Evolutionary conservation across 2,113 vertebrate genomes (phyloP), one percentile per base, ranked within the genome.

Genomic region (Python bivittatus): DNA sequence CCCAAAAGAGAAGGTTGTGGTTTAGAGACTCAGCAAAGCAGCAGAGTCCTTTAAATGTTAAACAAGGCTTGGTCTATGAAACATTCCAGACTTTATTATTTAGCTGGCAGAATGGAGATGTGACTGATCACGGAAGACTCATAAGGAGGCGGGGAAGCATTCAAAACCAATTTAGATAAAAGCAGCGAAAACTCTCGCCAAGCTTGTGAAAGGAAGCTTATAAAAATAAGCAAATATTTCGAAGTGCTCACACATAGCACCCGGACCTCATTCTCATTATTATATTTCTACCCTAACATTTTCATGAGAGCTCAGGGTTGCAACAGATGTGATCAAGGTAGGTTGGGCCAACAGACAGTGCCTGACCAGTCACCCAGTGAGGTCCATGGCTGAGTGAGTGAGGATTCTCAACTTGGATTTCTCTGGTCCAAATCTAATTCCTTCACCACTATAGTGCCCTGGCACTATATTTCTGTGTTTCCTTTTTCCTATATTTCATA

Each of bases 1-100:
- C 53, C 54, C 38, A 88, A 61, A 88, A 90, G 53, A 85, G 60
- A 90, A 79, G 86, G 93, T 84, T 91, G 89, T 90, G 91, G 89
- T 84, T 92, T 56, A 44, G 91, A 92, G 93, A 93, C 91, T 84
- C 92, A 13, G 91, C 42, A 61, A 91, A 91, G 91, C 93, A 93
- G 91, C 54, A 52, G 54, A 88, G 92, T 92, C 92, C 88, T 94
- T 93, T 91, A 89, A 93, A 94, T 93, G 94, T 92, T 92, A 94
- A 92, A 88, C 93, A 84, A 44, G 68, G 90, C 90, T 44, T 53
- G 38, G 84, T 56, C 60, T 90, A 57, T 22, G 85, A 85, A 94
- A 93, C 48, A 57, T 89, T 56, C 44, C 6, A 42, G 83, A 23
- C 60, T 84, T 57, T 52, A 79, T 87, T 93, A 79, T 72, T 87